Evolutionary conservation across 2,797 vertebrate species (phyloP).

Genomic region (Pelobates cultripes): DNA sequence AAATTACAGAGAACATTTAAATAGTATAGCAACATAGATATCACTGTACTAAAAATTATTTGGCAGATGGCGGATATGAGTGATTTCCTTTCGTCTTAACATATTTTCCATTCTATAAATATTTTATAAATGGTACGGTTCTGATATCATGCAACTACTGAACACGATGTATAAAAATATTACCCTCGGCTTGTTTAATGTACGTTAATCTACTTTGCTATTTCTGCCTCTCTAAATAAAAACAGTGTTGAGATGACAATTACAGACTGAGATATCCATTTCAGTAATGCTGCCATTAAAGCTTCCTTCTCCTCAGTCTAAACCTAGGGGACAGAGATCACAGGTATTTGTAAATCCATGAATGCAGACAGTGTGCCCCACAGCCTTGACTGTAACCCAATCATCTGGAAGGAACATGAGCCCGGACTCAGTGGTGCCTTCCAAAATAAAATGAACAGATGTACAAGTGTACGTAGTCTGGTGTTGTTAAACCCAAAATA

Average conservation of each 20-base stretch:
- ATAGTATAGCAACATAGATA: too few species aligned
- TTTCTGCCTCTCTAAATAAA: conserved; percentile 9
- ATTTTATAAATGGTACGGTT: not conserved
- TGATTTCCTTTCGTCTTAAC: not conserved
- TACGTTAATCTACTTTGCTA: not conserved
- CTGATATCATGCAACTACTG: not conserved
- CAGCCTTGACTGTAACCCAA: conserved; percentile 15
- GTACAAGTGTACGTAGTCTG: conserved; percentile 3
- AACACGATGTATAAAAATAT: not conserved
- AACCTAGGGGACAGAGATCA: not conserved
- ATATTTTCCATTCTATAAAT: not conserved
- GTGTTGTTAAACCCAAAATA: conserved; percentile 6
- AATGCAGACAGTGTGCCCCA: conserved; percentile 13
- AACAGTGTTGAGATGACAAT: not conserved
- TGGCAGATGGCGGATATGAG: too few species aligned
- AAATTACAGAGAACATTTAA: too few species aligned
- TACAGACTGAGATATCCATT: not conserved
- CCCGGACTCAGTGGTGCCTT: conserved; percentile 18
- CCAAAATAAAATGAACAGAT: conserved; percentile 43
- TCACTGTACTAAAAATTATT: too few species aligned
- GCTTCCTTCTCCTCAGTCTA: not conserved
- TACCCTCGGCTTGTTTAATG: not conserved
- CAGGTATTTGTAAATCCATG: conserved; percentile 1
- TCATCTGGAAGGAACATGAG: not conserved
- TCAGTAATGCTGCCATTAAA: conserved; percentile 21